Percentiles rank a stretch among this genome's conserved stretches.
Evolutionary conservation across 2,888 invertebrate genomes (phyloP).

Genomic region (Mimas tiliae): DNA sequence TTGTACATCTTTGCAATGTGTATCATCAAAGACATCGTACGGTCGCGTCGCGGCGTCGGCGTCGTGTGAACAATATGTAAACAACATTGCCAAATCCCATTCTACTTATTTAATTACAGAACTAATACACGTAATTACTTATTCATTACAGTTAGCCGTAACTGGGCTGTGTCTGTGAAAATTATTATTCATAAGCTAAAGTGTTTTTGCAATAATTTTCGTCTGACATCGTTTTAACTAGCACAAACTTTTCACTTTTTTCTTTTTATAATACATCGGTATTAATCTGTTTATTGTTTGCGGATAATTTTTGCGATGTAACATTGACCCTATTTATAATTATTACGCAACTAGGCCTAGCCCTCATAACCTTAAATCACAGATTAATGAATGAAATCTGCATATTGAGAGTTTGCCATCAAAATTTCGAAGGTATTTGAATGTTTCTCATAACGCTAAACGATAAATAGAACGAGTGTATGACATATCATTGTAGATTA

Average conservation of each 20-base stretch:
- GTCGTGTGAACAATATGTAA: slow-evolving; percentile 10
- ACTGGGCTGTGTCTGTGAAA: slow-evolving; percentile 28
- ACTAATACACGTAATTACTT: slow-evolving; percentile 13
- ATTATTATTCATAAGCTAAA: slow-evolving; percentile 18
- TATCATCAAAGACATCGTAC: neutral
- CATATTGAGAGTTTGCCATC: no score
- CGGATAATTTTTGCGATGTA: neutral
- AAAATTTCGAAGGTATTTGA: no score
- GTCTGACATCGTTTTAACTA: slow-evolving; percentile 19
- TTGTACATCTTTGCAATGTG: neutral
- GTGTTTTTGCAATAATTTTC: slow-evolving; percentile 16
- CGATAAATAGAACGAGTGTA: no score
- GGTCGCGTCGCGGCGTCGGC: no score
- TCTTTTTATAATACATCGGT: neutral
- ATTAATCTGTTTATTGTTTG: neutral
- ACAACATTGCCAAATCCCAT: slow-evolving; percentile 5
- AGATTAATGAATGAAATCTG: no score
- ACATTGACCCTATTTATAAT: neutral
- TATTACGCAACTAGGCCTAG: neutral
- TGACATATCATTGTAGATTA: no score
- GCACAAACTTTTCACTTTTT: slow-evolving; percentile 1
- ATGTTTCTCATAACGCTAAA: no score
- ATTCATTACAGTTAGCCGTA: slow-evolving; percentile 27
- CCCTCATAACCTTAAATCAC: no score
- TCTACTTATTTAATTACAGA: slow-evolving; percentile 12